Evolutionary conservation across 1,140 invertebrate species (phyloP).

Genomic region (Antheraea mylitta): DNA sequence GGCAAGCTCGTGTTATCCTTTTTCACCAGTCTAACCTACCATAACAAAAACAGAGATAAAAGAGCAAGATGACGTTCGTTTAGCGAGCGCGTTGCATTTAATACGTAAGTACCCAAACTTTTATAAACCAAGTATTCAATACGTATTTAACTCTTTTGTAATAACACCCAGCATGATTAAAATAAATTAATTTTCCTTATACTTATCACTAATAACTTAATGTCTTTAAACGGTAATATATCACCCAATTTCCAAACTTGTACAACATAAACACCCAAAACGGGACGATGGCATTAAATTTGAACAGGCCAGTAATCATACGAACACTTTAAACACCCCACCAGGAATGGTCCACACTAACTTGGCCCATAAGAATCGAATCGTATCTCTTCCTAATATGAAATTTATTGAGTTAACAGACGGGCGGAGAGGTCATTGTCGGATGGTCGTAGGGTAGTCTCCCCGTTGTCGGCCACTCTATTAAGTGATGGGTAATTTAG

Average conservation of each 20-base stretch:
- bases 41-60: too few relatives aligned
- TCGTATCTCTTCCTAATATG: slow-evolving; percentile 9
- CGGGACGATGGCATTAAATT: slow-evolving; percentile 61
- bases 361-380: slow-evolving; percentile 29
- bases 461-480: slow-evolving; percentile 41
- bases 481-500: slow-evolving; percentile 66
- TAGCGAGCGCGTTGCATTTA: too few relatives aligned
- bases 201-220: background rate
- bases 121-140: too few relatives aligned
- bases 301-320: slow-evolving; percentile 70
- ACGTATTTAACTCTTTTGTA: too few relatives aligned
- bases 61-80: too few relatives aligned
- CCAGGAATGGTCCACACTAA: slow-evolving; percentile 42
- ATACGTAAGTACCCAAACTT: too few relatives aligned
- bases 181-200: background rate
- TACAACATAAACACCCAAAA: slow-evolving; percentile 32
- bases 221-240: slow-evolving; percentile 10
- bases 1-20: too few relatives aligned
- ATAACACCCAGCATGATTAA: background rate
- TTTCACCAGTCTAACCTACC: too few relatives aligned
- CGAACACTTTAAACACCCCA: slow-evolving; percentile 65
- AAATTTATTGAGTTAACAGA: slow-evolving; percentile 14
- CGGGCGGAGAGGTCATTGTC: slow-evolving; percentile 34
- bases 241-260: slow-evolving; percentile 37
- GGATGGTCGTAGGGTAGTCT: slow-evolving; percentile 44